Evolutionary conservation across 2,797 vertebrate genomes (phyloP).

Genomic region (Euphonia xanthogaster): DNA sequence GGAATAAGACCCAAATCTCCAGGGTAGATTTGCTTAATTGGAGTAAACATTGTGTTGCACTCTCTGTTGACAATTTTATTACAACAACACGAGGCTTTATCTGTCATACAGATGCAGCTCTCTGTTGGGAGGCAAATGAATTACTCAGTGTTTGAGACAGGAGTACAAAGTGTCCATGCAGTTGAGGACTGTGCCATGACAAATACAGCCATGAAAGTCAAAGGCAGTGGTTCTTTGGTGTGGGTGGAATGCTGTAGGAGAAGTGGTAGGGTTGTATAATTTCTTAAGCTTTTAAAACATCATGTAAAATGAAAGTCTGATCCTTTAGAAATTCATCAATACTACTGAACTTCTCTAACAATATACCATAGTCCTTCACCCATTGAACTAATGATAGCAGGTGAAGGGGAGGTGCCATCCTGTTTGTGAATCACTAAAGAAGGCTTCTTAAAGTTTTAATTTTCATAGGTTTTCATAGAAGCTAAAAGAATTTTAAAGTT

Average conservation of each 20-base stretch:
- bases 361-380: background rate
- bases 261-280: background rate
- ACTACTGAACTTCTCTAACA: background rate
- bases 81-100: background rate
- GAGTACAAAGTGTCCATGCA: background rate
- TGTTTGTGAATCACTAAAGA: background rate
- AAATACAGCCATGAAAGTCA: background rate
- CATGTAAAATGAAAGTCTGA: background rate
- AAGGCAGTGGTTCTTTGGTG: background rate
- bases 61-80: background rate
- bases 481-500: background rate
- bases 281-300: background rate
- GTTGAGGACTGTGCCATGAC: background rate
- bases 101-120: background rate
- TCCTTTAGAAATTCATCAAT: background rate
- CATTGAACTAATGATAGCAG: background rate
- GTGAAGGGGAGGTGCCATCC: background rate
- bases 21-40: background rate
- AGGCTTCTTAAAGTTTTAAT: background rate
- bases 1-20: background rate
- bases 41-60: background rate
- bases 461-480: background rate
- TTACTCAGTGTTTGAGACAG: background rate
- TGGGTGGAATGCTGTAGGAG: background rate
- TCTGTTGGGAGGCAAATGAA: background rate